Evolutionary conservation across 2,113 vertebrate species (phyloP), one percentile per base, ranked within the genome.

Genomic region (Malurus cyaneus): DNA sequence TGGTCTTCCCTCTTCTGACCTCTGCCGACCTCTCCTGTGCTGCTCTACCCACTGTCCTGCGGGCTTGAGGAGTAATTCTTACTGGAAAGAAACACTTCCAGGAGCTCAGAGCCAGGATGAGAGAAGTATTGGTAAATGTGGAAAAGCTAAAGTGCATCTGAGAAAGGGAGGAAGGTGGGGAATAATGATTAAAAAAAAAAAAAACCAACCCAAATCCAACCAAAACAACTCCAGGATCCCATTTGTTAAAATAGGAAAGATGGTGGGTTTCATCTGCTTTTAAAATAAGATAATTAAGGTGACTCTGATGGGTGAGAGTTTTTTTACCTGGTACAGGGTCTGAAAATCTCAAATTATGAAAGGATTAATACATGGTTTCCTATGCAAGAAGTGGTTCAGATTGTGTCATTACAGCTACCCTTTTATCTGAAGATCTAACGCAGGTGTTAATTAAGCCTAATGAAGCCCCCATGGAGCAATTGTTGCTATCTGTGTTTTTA

Each of bases 401-500:
- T 57, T 95, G 50, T 92, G 70, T 89, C 94, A 93, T 92, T 93
- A 82, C 34, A 83, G 47, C n/a, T 80, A 8, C 93, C 28, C 54
- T 94, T 95, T 93, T 77, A 89, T 61, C 79, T 86, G 74, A 80
- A 79, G 76, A 83, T 81, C 81, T 94, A 88, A 81, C 24, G 39
- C 53, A 93, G 86, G 86, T 88, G 82, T 94, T 96, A 94, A 95
- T 96, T 96, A 91, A 94, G 57, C 57, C 41, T 95, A 91, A 96
- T 81, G 84, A 96, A 42, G 56, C 31, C 50, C 87, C 84, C 84
- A 0, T 79, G 79, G 94, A 89, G 60, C 73, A 96, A 32, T 92
- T 94, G 77, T 85, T 96, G 23, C 52, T 94, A 17, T 88, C 78
- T 86, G 23, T 34, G 12, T 39, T 92, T 90, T 93, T 89, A 73